Percentiles rank a stretch among this genome's conserved stretches.
Conservation (phyloP, 2,797 vertebrate genomes). For the Rachycentron canadum region DNA sequence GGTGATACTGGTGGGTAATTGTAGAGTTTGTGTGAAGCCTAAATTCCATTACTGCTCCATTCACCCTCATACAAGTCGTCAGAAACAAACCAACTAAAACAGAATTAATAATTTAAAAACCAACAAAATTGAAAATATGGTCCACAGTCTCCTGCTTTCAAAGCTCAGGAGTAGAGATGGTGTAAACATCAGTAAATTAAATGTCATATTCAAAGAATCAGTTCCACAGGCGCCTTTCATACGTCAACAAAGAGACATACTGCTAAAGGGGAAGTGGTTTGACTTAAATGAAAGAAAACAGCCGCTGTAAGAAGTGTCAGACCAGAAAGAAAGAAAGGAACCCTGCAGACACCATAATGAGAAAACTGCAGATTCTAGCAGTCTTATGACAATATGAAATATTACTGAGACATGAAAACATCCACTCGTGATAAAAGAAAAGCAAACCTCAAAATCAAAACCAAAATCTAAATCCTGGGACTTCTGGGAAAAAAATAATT, state of each 20-base stretch:
- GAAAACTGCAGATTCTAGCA: background rate
- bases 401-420: too few species aligned
- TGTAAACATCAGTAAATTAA: background rate
- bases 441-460: background rate
- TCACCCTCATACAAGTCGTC: too few species aligned
- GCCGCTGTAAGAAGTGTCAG: background rate
- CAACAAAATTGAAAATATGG: background rate
- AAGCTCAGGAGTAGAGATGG: background rate
- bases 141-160: background rate
- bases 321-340: background rate
- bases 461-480: background rate
- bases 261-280: background rate
- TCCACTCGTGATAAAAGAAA: too few species aligned
- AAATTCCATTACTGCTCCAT: too few species aligned
- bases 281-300: slow-evolving; percentile 1
- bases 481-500: background rate
- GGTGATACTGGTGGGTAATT: too few species aligned
- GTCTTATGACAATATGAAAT: too few species aligned
- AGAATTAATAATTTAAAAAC: background rate
- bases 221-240: background rate
- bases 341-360: slow-evolving; percentile 6
- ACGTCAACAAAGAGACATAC: background rate
- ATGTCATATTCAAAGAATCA: background rate
- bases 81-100: background rate
- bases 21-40: too few species aligned